Evolutionary conservation across 2,888 invertebrate genomes (phyloP).

Genomic region (Drosophila paucipuncta): DNA sequence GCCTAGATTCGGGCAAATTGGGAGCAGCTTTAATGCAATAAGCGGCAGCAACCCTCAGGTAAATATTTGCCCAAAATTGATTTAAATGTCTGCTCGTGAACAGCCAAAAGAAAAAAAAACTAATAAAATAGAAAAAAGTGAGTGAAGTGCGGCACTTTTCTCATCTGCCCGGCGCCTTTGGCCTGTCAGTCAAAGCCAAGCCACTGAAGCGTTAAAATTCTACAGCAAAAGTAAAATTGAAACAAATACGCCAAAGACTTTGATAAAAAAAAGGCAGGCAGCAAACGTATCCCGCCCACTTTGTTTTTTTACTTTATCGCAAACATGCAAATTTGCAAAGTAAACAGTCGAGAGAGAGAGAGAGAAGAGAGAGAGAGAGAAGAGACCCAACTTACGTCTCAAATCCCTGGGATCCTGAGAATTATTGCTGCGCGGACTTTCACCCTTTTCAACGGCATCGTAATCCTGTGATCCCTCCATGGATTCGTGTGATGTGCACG

Average conservation of each 20-base stretch:
- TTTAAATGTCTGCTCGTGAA: conserved; percentile 45
- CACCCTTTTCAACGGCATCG: conserved; percentile 86
- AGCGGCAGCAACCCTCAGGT: conserved; percentile 60
- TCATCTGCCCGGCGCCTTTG: conserved; percentile 13
- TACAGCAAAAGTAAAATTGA: conserved; percentile 71
- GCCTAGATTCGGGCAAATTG: conserved; percentile 49
- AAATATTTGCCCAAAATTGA: conserved; percentile 41
- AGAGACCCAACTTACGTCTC: conserved; percentile 86
- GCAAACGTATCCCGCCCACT: conserved; percentile 26
- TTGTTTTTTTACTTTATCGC: conserved; percentile 38
- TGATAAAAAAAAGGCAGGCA: conserved; percentile 67
- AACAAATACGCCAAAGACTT: conserved; percentile 73
- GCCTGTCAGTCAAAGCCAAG: conserved; percentile 77
- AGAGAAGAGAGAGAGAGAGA: background rate
- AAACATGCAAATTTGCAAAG: conserved; percentile 69
- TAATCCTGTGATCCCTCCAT: conserved; percentile 87
- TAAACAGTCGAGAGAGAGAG: conserved; percentile 34
- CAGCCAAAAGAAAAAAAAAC: conserved; percentile 56
- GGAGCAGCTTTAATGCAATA: conserved; percentile 31
- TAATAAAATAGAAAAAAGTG: conserved; percentile 59
- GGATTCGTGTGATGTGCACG: conserved; percentile 88
- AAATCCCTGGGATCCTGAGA: conserved; percentile 86
- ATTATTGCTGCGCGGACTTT: conserved; percentile 86
- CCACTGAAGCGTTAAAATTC: conserved; percentile 84
- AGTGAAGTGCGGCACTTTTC: conserved; percentile 38